Conservation (phyloP, 2,888 invertebrate genomes). For the Melinaea marsaeus region DNA sequence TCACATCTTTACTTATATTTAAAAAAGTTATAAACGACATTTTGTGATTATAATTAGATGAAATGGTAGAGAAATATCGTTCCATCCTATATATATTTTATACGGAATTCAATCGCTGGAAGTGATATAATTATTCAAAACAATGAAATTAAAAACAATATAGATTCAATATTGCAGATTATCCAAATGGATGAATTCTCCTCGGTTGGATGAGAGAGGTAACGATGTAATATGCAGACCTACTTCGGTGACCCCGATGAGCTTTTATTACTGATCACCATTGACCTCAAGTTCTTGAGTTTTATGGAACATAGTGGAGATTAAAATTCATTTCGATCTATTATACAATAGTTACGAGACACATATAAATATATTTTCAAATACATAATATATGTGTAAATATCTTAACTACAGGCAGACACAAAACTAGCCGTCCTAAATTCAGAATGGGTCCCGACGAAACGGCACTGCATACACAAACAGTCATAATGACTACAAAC, state of each 20-base stretch:
- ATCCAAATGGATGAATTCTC: slow-evolving; percentile 1
- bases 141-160: slow-evolving; percentile 1
- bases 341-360: background rate
- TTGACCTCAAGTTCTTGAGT: background rate
- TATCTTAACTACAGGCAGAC: slow-evolving; percentile 1
- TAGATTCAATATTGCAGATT: slow-evolving; percentile 1
- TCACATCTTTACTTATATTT: too few relatives aligned
- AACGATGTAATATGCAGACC: slow-evolving; percentile 5
- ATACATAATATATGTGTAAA: too few relatives aligned
- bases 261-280: slow-evolving; percentile 1
- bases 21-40: too few relatives aligned
- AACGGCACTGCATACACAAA: slow-evolving; percentile 46
- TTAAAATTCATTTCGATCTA: too few relatives aligned
- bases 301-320: too few relatives aligned
- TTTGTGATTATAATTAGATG: too few relatives aligned
- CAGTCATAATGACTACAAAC: slow-evolving; percentile 35
- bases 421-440: slow-evolving; percentile 29
- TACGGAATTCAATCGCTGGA: too few relatives aligned
- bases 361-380: background rate
- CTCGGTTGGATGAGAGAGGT: background rate
- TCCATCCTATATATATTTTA: too few relatives aligned
- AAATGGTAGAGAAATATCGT: background rate
- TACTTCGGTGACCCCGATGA: background rate
- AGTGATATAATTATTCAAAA: background rate
- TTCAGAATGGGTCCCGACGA: slow-evolving; percentile 40